Evolutionary conservation across 2,113 vertebrate species (phyloP), one percentile per base, ranked within the genome.

Genomic region (Chelonoidis abingdonii): DNA sequence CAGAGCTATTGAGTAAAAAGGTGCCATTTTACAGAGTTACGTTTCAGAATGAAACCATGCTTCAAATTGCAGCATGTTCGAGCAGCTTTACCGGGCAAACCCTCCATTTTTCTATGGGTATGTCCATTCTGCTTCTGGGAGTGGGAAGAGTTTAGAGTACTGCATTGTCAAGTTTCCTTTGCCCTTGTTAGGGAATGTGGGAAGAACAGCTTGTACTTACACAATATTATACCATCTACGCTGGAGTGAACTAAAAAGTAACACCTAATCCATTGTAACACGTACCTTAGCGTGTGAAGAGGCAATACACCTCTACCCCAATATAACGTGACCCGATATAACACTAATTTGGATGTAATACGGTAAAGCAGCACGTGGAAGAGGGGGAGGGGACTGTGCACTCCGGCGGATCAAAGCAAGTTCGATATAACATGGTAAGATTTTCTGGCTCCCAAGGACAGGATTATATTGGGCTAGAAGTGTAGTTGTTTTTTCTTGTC

Each of bases 211-310:
- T 2, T 14, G 57, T 8, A 1, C 17, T 25, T 21, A 93, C 80
- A 3, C 47, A 4, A 0, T 0, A 82, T 69, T 80, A n/a, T 25
- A 65, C 50, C 25, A 16, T 3, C 4, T 57, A 0, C 0, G 0
- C 9, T 27, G 80, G 41, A 50, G 3, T 3, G 6, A 81, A 0
- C 8, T 4, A 81, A 19, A 50, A 35, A 54, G 2, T 78, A 1
- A 1, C 62, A 0, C 41, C 41, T 27, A 7, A 31, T 31, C 0
- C 19, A 16, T 3, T 31, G 31, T 0, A 0, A 4, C 41, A 0
- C 0, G 21, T 10, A 27, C 7, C 7, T 57, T 41, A 56, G 53
- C 4, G 0, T 3, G 14, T 44, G 80, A 17, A 27, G 54, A 56
- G 2, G 24, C n/a, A 25, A 8, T 11, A 27, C 47, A 49, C 47